These are phyloP conservation scores for Chelidonichthys spinosus DNA, from an alignment of 2,797 vertebrate species.

Conservation along the genomic window DNA sequence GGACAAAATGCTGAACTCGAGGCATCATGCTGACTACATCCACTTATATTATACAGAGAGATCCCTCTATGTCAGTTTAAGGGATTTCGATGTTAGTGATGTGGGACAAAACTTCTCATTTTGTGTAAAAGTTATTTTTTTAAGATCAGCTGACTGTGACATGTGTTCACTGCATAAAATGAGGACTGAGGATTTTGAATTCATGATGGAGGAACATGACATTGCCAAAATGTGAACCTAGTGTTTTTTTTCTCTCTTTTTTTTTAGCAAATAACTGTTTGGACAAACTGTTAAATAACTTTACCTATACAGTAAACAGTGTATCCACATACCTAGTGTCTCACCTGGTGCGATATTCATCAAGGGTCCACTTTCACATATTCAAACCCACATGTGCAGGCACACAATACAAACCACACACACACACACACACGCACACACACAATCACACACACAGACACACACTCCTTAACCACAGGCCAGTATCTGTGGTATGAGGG, in stretches of 20 bases:
- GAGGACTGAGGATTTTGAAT: background rate
- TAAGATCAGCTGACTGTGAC: too few relatives aligned
- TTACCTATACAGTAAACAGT: background rate
- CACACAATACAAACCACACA: conserved; percentile 54
- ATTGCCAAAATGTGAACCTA: background rate
- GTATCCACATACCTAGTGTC: conserved; percentile 33
- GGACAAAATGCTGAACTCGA: background rate
- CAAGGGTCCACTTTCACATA: conserved; percentile 64
- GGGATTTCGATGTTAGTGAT: background rate
- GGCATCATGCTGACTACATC: background rate
- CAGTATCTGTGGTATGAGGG: conserved; percentile 80
- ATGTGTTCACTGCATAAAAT: too few relatives aligned
- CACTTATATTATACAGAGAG: background rate
- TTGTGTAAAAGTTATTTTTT: background rate
- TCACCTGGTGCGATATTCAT: conserved; percentile 69
- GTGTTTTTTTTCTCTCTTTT: background rate
- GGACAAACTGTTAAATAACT: background rate
- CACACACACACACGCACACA: conserved; percentile 57
- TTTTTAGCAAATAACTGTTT: background rate
- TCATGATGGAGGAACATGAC: background rate
- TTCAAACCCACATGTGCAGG: conserved; percentile 64
- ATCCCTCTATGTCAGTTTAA: background rate
- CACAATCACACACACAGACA: conserved; percentile 55
- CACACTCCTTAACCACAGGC: conserved; percentile 73
- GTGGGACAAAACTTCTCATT: background rate